phyloP scores from a whole-genome alignment of 2,888 invertebrate genomes.

The Drepana falcataria region DNA sequence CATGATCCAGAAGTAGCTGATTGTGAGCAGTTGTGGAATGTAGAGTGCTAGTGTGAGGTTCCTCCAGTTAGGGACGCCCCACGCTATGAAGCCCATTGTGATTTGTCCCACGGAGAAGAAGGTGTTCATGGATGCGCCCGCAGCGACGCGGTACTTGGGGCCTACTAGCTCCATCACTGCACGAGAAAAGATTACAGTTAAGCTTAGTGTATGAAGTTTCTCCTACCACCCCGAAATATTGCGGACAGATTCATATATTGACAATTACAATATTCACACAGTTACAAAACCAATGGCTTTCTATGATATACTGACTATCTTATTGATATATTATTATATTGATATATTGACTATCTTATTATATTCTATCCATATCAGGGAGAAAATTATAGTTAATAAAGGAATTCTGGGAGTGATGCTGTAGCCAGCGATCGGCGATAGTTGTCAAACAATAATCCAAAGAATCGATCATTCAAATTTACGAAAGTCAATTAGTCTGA shows the following conservation, averaged over 20 bases:
- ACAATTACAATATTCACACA: too few species aligned
- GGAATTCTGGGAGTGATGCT: too few species aligned
- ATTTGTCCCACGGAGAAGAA: constrained; percentile 85
- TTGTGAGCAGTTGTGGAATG: constrained; percentile 81
- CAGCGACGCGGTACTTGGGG: constrained; percentile 82
- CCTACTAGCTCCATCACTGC: constrained; percentile 86
- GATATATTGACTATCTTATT: too few species aligned
- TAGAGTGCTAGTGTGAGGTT: constrained; percentile 81
- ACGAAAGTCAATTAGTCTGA: too few species aligned
- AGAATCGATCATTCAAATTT: too few species aligned
- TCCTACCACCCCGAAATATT: neutral
- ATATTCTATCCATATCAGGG: too few species aligned
- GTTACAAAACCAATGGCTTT: too few species aligned
- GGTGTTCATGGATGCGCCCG: constrained; percentile 82
- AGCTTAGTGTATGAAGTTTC: neutral
- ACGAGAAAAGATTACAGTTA: neutral
- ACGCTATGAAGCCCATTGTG: constrained; percentile 81
- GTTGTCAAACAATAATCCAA: too few species aligned
- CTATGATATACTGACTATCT: too few species aligned
- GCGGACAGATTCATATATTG: neutral
- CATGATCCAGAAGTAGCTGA: constrained; percentile 82
- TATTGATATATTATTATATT: too few species aligned
- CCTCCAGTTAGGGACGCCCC: constrained; percentile 84
- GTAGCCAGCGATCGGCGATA: too few species aligned
- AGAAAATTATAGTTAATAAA: too few species aligned